A percentile compares a stretch with the other conserved stretches of the same genome.
These are phyloP conservation scores for Nephrocerus scutellatus DNA, from an alignment of 2,888 invertebrate species.

Conservation along the genomic window DNA sequence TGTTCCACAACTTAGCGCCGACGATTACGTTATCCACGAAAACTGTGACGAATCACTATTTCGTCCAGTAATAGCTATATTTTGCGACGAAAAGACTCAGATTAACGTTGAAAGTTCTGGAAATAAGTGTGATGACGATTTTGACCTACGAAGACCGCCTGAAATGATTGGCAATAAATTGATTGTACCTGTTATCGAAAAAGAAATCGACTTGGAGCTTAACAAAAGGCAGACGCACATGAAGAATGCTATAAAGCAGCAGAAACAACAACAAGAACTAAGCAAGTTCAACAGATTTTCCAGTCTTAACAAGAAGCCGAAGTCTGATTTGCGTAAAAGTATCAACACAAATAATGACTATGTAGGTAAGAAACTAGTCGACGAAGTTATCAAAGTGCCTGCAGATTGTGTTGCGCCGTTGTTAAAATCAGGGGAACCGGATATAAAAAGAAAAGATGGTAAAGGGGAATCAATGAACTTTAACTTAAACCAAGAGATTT, in stretches of 20 bases:
- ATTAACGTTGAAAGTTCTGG: slow-evolving; percentile 17
- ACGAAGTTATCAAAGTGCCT: no score
- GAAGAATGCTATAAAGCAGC: slow-evolving; percentile 1
- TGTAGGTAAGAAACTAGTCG: no score
- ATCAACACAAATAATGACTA: no score
- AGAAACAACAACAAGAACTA: slow-evolving; percentile 6
- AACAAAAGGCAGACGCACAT: slow-evolving; percentile 32
- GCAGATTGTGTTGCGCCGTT: no score
- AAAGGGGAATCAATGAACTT: no score
- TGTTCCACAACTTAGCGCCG: slow-evolving; percentile 37
- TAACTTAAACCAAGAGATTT: no score
- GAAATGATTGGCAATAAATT: slow-evolving; percentile 40
- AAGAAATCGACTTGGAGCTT: slow-evolving; percentile 38
- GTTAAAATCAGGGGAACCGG: no score
- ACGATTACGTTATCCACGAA: slow-evolving; percentile 49
- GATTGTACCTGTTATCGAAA: slow-evolving; percentile 46
- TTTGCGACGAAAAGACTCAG: slow-evolving; percentile 43
- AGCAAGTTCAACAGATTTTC: not conserved
- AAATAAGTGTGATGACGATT: slow-evolving; percentile 21
- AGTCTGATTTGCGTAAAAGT: no score
- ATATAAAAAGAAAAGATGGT: no score
- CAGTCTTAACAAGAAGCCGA: no score
- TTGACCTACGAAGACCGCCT: slow-evolving; percentile 29
- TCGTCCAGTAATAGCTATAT: slow-evolving; percentile 56
- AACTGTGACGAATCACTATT: slow-evolving; percentile 64